Percentiles rank a stretch among this genome's conserved stretches.
phyloP scores from a whole-genome alignment of 64 coral and sea anemone genomes.

The Montipora efflorescens region DNA sequence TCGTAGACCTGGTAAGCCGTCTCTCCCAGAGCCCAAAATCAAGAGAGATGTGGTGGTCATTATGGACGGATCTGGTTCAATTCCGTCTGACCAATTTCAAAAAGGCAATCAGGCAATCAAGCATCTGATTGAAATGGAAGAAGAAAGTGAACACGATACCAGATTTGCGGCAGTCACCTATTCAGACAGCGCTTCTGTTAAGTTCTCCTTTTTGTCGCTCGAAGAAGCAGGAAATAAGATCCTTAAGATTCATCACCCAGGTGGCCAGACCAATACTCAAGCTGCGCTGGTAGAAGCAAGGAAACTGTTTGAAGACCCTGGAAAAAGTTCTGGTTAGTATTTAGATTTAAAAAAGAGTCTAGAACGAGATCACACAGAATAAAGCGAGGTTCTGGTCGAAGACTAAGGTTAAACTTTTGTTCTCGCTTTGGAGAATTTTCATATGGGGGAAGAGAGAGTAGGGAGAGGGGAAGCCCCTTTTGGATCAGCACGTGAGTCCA shows the following conservation, averaged over 20 bases:
- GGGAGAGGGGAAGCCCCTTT: no score
- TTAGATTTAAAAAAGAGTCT: no score
- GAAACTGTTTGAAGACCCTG: conserved; percentile 25
- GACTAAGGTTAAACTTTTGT: no score
- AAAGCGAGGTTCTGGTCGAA: no score
- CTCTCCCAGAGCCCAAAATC: background rate
- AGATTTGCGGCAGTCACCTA: conserved; percentile 41
- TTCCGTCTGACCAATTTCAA: conserved; percentile 4
- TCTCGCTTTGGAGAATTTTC: no score
- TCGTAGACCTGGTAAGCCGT: background rate
- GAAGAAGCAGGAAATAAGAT: conserved; percentile 20
- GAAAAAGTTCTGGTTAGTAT: no score
- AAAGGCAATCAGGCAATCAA: conserved; percentile 10
- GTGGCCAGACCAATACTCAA: conserved; percentile 54
- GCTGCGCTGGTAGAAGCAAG: conserved; percentile 21
- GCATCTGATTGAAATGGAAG: background rate
- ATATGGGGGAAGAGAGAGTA: no score
- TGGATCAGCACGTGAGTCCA: no score
- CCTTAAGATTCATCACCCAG: conserved; percentile 1
- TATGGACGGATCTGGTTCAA: conserved; percentile 48
- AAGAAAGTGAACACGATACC: background rate
- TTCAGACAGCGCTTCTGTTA: background rate
- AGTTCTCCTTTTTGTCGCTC: conserved; percentile 22
- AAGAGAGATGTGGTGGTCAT: conserved; percentile 42
- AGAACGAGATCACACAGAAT: no score